Conservation (phyloP, 2,888 invertebrate species). For the Cecidostiba fungosa region DNA sequence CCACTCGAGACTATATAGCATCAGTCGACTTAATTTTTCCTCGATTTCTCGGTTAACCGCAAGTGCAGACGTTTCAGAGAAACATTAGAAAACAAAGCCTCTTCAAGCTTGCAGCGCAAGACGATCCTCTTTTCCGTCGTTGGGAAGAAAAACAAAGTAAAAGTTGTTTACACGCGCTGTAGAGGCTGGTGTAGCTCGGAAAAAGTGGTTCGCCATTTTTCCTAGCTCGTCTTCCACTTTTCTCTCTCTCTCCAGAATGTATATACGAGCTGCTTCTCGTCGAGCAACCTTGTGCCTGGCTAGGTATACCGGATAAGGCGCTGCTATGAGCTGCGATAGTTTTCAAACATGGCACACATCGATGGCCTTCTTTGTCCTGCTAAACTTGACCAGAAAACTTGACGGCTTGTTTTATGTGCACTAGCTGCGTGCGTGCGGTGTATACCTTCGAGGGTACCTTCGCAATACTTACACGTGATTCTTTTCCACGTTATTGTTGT, state of each 20-base stretch:
- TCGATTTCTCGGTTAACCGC: conserved; percentile 51
- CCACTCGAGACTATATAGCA: too few species aligned
- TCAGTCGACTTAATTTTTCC: conserved; percentile 31
- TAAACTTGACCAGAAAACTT: conserved; percentile 44
- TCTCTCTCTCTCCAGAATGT: conserved; percentile 13
- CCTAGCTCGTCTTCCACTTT: conserved; percentile 26
- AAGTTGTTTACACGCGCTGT: conserved; percentile 41
- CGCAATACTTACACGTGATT: background rate
- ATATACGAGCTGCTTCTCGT: conserved; percentile 38
- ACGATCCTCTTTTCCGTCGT: conserved; percentile 1
- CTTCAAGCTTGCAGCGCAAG: background rate
- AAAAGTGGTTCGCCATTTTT: conserved; percentile 54
- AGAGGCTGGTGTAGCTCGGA: conserved; percentile 5
- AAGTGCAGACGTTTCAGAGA: background rate
- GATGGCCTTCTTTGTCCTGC: conserved; percentile 28
- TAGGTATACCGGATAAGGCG: conserved; percentile 45
- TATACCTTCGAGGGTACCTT: background rate
- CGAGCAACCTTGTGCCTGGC: conserved; percentile 16
- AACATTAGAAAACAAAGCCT: conserved; percentile 11
- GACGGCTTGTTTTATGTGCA: background rate
- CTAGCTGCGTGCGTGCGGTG: background rate
- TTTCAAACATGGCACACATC: conserved; percentile 37
- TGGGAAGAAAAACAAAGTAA: conserved; percentile 44
- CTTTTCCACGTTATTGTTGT: background rate
- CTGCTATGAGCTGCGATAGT: conserved; percentile 3